Percentiles rank a stretch among this genome's conserved stretches.
Conservation (phyloP, 2,113 vertebrate species). For the Indicator maculatus region DNA sequence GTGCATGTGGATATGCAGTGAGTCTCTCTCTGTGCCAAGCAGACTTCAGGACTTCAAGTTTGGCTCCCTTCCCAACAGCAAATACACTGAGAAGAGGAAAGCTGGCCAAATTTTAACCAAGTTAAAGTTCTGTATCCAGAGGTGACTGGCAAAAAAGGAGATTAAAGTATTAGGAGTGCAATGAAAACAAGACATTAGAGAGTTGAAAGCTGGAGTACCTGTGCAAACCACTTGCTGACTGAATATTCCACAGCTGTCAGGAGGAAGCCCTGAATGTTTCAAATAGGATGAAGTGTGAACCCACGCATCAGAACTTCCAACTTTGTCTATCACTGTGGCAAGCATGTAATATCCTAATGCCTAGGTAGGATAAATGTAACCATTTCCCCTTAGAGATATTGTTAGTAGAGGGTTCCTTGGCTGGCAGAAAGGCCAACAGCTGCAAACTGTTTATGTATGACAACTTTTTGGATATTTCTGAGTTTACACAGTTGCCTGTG, state of each 20-base stretch:
- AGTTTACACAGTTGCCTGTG: conserved; percentile 58
- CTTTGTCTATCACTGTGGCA: conserved; percentile 8
- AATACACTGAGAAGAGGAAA: conserved; percentile 42
- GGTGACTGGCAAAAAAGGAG: conserved; percentile 62
- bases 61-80: conserved; percentile 58
- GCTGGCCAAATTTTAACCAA: conserved; percentile 68
- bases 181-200: conserved; percentile 65
- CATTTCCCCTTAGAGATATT: conserved; percentile 31
- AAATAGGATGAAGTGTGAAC: background rate
- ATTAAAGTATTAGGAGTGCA: conserved; percentile 68
- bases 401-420: conserved; percentile 27
- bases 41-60: conserved; percentile 48
- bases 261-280: background rate
- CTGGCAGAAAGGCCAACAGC: conserved; percentile 60
- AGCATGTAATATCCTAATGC: background rate
- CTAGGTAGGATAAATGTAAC: conserved; percentile 5
- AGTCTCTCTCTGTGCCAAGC: conserved; percentile 54
- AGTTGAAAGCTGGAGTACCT: conserved; percentile 67
- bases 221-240: conserved; percentile 54
- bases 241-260: background rate
- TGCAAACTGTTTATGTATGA: conserved; percentile 62
- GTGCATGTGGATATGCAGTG: conserved; percentile 14
- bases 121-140: conserved; percentile 62
- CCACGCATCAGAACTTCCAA: background rate
- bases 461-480: conserved; percentile 53